Percentiles rank a stretch among this genome's conserved stretches.
These are phyloP conservation scores for Lampropteryx suffumata DNA, from an alignment of 2,888 invertebrate species.

Conservation along the genomic window DNA sequence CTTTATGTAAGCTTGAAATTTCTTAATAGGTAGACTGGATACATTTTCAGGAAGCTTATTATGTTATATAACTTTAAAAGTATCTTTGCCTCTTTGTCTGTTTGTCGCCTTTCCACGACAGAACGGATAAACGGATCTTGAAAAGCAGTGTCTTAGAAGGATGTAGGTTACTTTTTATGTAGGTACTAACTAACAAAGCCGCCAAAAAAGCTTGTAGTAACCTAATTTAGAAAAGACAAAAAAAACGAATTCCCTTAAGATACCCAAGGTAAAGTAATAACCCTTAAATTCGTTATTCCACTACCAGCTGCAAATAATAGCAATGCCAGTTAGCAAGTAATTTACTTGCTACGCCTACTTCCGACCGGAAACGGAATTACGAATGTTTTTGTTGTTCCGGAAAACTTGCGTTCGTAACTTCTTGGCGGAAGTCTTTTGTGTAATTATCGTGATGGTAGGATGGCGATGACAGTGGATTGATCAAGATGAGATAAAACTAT, in stretches of 20 bases:
- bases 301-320: slow-evolving; percentile 24
- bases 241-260: slow-evolving; percentile 12
- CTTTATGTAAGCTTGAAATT: too few relatives aligned
- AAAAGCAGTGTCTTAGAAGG: too few relatives aligned
- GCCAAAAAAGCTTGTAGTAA: too few relatives aligned
- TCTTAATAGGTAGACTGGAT: too few relatives aligned
- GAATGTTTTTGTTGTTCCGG: slow-evolving; percentile 26
- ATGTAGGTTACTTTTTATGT: too few relatives aligned
- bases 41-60: too few relatives aligned
- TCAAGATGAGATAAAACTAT: not conserved
- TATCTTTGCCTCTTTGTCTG: too few relatives aligned
- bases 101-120: too few relatives aligned
- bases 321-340: slow-evolving; percentile 24
- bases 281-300: slow-evolving; percentile 21
- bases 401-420: slow-evolving; percentile 15
- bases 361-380: slow-evolving; percentile 14
- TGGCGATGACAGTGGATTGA: slow-evolving; percentile 3
- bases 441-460: slow-evolving; percentile 18
- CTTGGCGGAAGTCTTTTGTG: slow-evolving; percentile 13
- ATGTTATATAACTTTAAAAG: too few relatives aligned
- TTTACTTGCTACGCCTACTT: slow-evolving; percentile 17
- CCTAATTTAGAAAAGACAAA: not conserved
- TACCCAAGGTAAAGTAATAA: slow-evolving; percentile 12
- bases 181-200: too few relatives aligned
- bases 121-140: too few relatives aligned